Evolutionary conservation across 2,113 vertebrate species (phyloP), one percentile per base, ranked within the genome.

Genomic region (Thamnaconus septentrionalis): DNA sequence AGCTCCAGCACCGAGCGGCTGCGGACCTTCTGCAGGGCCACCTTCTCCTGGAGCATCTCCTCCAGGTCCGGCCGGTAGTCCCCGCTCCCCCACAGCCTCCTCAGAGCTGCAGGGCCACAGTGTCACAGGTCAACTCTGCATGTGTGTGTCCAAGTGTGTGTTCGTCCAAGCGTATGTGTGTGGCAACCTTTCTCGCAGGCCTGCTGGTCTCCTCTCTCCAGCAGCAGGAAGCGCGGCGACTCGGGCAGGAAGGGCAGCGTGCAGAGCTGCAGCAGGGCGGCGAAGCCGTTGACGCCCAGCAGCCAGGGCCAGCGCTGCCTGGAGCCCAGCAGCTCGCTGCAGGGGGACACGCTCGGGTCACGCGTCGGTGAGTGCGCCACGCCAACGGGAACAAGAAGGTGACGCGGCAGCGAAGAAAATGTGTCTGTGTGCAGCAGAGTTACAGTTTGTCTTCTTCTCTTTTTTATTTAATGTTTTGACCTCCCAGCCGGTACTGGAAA

Each of bases 241-340:
- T 95, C 93, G 18, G 94, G 94, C 63, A 95, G 89, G 74, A 93
- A 88, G 39, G 92, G 90, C 64, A 95, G 81, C 5, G 83, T 89
- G 77, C 88, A 8, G 54, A 95, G 80, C 83, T 95, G 93, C 56
- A 94, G 1, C 4, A 94, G 56, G 3, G 86, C 91, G 0, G 91
- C 83, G 8, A 90, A 41, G 0, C 66, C 91, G 0, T 81, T 91
- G 72, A 88, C 81, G 41, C 88, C 85, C 64, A 95, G 85, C 72
- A 95, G 88, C 84, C 91, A 45, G 0, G 90, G 91, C 93, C 93
- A 95, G 44, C 82, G 52, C 45, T 84, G 78, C 52, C 90, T 87
- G 10, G 80, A 87, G 4, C 93, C 93, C 0, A 94, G 81, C 43
- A 94, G 47, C 82, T 95, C 92, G 45, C 93, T 95, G 85, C 51